phyloP scores from a whole-genome alignment of 2,797 vertebrate species.

The Poeciliopsis infans region DNA sequence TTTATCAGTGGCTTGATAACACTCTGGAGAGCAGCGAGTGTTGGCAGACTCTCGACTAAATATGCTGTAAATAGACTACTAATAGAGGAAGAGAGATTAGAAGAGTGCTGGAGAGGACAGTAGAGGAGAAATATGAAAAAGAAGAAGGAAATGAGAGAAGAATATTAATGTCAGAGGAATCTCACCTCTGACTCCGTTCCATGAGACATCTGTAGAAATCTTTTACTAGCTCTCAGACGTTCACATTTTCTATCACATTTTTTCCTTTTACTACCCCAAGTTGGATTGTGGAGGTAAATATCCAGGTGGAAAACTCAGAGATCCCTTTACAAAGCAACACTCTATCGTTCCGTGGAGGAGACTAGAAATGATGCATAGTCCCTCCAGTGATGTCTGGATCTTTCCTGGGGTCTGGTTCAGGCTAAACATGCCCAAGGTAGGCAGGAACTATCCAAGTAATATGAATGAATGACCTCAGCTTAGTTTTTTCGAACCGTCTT shows the following conservation, averaged over 20 bases:
- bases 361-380: not conserved
- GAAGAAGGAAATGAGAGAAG: slow-evolving; percentile 63
- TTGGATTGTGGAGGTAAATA: not conserved
- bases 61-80: slow-evolving; percentile 79
- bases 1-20: slow-evolving; percentile 75
- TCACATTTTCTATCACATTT: not conserved
- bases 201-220: slow-evolving; percentile 49
- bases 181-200: slow-evolving; percentile 10
- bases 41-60: slow-evolving; percentile 72
- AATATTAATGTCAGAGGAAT: slow-evolving; percentile 66
- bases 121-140: slow-evolving; percentile 69
- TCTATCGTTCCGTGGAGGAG: not conserved
- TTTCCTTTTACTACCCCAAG: not conserved
- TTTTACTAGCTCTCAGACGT: slow-evolving; percentile 7
- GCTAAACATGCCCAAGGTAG: not conserved
- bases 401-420: not conserved
- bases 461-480: not conserved
- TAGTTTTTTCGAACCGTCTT: not conserved
- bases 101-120: slow-evolving; percentile 68
- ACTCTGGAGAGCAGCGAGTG: slow-evolving; percentile 72
- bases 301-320: not conserved
- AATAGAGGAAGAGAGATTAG: slow-evolving; percentile 74
- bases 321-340: too few relatives aligned
- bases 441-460: not conserved
- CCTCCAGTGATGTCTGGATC: not conserved